Percentiles rank a stretch among this genome's conserved stretches.
phyloP scores from a whole-genome alignment of 1,140 invertebrate genomes.

The Trachelipus rathkii region DNA sequence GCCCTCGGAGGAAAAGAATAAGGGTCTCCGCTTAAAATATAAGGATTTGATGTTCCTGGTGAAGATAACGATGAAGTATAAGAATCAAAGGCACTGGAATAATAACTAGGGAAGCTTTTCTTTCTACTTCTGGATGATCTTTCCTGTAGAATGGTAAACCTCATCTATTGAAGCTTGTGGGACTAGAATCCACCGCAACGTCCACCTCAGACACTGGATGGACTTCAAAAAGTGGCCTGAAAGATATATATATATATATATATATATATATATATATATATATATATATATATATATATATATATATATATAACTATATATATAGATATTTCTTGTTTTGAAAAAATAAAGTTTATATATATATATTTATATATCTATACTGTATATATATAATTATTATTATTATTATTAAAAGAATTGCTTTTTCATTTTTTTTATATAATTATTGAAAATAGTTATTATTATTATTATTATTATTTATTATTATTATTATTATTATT shows the following conservation, averaged over 20 bases:
- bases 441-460: no score
- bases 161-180: background rate
- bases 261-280: background rate
- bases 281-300: slow-evolving; percentile 11
- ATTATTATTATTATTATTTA: no score
- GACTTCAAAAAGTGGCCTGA: background rate
- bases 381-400: background rate
- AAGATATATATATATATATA: slow-evolving; percentile 2
- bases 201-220: background rate
- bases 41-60: background rate
- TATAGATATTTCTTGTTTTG: background rate
- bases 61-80: background rate
- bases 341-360: no score
- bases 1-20: background rate
- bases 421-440: no score
- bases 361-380: background rate
- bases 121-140: background rate
- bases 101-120: background rate
- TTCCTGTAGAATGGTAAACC: background rate
- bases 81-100: background rate
- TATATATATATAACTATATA: slow-evolving; percentile 5
- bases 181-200: background rate
- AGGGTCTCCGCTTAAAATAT: background rate
- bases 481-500: no score
- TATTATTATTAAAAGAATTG: no score